Evolutionary conservation across 2,113 vertebrate species (phyloP), one percentile per base, ranked within the genome.

Genomic region (Menidia beryllina): DNA sequence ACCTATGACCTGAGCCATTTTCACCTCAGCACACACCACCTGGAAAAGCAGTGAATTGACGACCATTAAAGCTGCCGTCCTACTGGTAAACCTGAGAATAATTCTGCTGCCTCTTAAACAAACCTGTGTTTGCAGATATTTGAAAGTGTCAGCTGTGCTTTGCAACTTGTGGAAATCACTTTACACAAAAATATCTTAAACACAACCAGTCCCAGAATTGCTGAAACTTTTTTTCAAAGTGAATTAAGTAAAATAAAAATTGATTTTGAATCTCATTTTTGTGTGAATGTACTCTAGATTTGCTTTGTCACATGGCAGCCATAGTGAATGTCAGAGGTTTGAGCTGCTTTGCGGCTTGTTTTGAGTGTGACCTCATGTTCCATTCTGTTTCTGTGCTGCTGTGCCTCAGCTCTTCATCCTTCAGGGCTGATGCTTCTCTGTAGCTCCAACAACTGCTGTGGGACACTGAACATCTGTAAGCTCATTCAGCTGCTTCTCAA

Each of bases 381-480:
- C 85, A 91, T 91, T 88, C 84, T 91, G 89, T 91, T 86, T 90
- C 77, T 88, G 4, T 76, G 77, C 79, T 23, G 69, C 82, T 81
- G 73, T 70, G 87, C 81, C 81, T 80, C 77, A 1, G 71, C 85
- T 89, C 83, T 70, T 67, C 13, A 58, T 79, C 79, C 85, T 89
- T 79, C 84, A 58, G 82, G 88, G 83, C 84, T 71, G 83, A 85
- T 79, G 69, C 88, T 88, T 86, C 80, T 84, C 82, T 82, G 79
- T 56, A 86, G 81, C 83, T 84, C 67, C 84, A 83, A 92, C 90
- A 90, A 89, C 86, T 86, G 86, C 89, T 84, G 83, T 88, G 89
- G 92, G 91, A 92, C 85, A 74, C 68, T 34, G 71, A 91, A 89
- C 90, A 91, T 93, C 90, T 91, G 92, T 89, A 88, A 81, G 78